These are phyloP conservation scores for Syngnathus acus DNA, from an alignment of 2,797 vertebrate species.

Conservation along the genomic window DNA sequence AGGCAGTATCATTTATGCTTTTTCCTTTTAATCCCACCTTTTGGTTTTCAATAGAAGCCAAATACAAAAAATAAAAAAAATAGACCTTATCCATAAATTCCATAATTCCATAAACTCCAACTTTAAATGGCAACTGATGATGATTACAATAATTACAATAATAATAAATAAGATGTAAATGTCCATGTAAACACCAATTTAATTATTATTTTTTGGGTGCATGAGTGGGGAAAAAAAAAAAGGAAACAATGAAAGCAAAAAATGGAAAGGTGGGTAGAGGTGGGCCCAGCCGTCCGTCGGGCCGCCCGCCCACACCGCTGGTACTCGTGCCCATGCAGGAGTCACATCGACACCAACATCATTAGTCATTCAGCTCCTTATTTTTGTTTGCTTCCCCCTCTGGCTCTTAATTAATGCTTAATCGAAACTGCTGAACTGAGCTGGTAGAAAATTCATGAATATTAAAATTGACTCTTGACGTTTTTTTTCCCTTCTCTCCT, in stretches of 20 bases:
- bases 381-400: conserved; percentile 99
- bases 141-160: neutral
- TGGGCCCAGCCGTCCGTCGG: conserved; percentile 20
- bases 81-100: too few relatives aligned
- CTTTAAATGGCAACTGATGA: too few relatives aligned
- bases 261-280: conserved; percentile 63
- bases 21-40: too few relatives aligned
- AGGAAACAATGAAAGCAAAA: neutral
- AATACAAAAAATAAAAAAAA: too few relatives aligned
- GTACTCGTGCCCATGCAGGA: conserved; percentile 71
- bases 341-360: conserved; percentile 86
- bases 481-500: conserved; percentile 60
- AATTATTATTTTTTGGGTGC: neutral
- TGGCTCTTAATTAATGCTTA: conserved; percentile 99
- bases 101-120: too few relatives aligned
- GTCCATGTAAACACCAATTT: neutral
- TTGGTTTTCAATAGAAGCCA: too few relatives aligned
- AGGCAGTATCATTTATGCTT: too few relatives aligned
- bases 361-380: conserved; percentile 99
- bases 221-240: neutral
- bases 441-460: conserved; percentile 99
- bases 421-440: conserved; percentile 99
- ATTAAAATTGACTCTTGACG: conserved; percentile 97
- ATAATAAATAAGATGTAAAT: too few relatives aligned
- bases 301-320: conserved; percentile 71